A percentile compares a stretch with the other conserved stretches of the same genome.
Evolutionary conservation across 2,888 invertebrate genomes (phyloP).

Genomic region (Argynnis bischoffii): DNA sequence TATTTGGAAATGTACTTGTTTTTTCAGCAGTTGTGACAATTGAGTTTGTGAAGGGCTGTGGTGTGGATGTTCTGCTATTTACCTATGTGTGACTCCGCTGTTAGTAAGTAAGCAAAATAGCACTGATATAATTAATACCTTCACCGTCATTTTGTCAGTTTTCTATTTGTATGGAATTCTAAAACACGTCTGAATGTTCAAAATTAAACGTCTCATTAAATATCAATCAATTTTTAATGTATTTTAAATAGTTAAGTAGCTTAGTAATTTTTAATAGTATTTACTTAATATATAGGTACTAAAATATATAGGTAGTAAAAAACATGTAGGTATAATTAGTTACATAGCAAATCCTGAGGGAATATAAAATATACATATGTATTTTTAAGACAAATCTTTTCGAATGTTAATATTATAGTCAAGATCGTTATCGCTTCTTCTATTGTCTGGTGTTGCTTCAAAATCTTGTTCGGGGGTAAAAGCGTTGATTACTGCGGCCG

Average conservation of each 20-base stretch:
- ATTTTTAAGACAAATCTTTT: background rate
- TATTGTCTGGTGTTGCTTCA: background rate
- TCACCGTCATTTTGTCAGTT: background rate
- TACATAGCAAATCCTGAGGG: background rate
- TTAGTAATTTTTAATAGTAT: background rate
- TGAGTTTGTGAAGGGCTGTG: background rate
- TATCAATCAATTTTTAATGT: background rate
- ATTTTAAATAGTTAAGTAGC: background rate
- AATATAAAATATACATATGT: too few species aligned
- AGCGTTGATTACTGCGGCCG: background rate
- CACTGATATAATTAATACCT: background rate
- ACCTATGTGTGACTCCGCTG: too few species aligned
- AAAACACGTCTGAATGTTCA: background rate
- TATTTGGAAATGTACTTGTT: too few species aligned
- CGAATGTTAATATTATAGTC: constrained; percentile 15
- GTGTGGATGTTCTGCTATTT: background rate
- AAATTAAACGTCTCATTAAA: background rate
- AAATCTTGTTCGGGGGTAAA: background rate
- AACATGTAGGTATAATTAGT: background rate
- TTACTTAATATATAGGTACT: too few species aligned
- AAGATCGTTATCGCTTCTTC: background rate
- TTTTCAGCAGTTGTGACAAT: background rate
- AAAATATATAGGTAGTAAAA: too few species aligned
- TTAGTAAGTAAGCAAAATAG: background rate
- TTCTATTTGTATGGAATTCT: background rate